These are phyloP conservation scores for Cheilosia urbana DNA, from an alignment of 2,888 invertebrate species.

Conservation along the genomic window DNA sequence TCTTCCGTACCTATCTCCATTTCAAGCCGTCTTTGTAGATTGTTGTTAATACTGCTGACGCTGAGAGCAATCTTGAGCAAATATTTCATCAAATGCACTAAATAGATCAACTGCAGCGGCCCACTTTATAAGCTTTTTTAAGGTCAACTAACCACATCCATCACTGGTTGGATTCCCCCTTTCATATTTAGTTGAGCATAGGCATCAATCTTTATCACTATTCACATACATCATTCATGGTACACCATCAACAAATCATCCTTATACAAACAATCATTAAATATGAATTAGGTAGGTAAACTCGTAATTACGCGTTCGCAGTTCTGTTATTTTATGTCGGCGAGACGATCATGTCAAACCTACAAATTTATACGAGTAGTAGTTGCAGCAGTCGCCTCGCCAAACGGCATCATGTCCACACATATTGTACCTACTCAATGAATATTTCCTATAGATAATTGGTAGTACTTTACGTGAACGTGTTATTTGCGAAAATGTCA, in stretches of 20 bases:
- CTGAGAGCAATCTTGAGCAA: too few species aligned
- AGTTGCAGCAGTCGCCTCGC: not conserved
- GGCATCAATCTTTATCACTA: not conserved
- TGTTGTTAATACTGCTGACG: too few species aligned
- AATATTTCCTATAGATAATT: constrained; percentile 28
- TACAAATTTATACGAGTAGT: not conserved
- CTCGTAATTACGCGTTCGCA: constrained; percentile 17
- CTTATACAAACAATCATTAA: constrained; percentile 19
- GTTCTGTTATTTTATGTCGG: not conserved
- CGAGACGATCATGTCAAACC: not conserved
- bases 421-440: not conserved
- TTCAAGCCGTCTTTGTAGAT: too few species aligned
- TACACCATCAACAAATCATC: not conserved
- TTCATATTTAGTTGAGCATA: not conserved
- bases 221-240: too few species aligned
- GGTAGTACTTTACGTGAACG: constrained; percentile 25
- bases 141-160: too few species aligned
- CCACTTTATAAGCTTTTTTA: too few species aligned
- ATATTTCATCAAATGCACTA: too few species aligned
- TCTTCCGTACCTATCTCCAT: too few species aligned
- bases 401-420: not conserved
- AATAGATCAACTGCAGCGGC: too few species aligned
- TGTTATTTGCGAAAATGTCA: constrained; percentile 28
- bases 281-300: constrained; percentile 25
- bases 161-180: too few species aligned